Evolutionary conservation across 2,113 vertebrate genomes (phyloP).

Genomic region (Passerina amoena): DNA sequence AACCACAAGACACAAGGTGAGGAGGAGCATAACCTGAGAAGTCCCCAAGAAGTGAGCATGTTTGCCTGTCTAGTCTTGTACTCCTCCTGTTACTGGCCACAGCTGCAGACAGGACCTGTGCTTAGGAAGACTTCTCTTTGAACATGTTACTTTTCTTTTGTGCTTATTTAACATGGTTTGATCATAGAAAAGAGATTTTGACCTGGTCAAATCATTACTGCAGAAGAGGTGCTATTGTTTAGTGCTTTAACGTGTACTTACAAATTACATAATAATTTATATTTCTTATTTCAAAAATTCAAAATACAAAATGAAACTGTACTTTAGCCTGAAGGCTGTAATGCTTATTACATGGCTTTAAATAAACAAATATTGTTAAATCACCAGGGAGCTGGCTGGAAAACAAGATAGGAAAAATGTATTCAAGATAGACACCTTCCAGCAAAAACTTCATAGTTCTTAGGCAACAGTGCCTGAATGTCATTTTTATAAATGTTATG

Average conservation of each 20-base stretch:
- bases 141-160: background rate
- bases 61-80: background rate
- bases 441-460: background rate
- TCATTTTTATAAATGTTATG: background rate
- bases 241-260: background rate
- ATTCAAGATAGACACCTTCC: background rate
- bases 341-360: background rate
- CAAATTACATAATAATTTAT: background rate
- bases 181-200: background rate
- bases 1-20: background rate
- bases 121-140: background rate
- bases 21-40: background rate
- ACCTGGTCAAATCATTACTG: background rate
- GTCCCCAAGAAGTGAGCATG: background rate
- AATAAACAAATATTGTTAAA: background rate
- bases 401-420: background rate
- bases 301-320: background rate
- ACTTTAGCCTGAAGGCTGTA: background rate
- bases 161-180: background rate
- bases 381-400: background rate
- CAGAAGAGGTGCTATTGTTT: background rate
- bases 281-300: background rate
- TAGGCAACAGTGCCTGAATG: background rate
- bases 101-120: background rate
- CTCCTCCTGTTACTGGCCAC: background rate